phyloP scores from a whole-genome alignment of 2,113 vertebrate genomes.

The Peromyscus californicus region DNA sequence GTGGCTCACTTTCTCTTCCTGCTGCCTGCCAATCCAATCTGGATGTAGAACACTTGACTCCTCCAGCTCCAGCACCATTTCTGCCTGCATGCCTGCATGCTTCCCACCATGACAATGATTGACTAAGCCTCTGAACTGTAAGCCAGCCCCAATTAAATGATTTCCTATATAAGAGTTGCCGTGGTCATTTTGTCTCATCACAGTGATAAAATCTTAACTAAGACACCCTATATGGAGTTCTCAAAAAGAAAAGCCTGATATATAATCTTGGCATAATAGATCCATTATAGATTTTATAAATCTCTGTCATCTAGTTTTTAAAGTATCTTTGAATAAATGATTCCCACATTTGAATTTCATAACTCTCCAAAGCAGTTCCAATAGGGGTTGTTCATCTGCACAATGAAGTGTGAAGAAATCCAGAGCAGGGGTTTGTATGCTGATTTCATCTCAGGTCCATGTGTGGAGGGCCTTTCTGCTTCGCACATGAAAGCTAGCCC shows the following conservation, averaged over 20 bases:
- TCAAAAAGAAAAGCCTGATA: constrained; percentile 42
- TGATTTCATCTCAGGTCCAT: neutral
- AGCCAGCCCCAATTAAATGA: neutral
- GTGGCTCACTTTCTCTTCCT: neutral
- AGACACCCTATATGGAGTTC: constrained; percentile 8
- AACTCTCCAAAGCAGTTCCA: constrained; percentile 65
- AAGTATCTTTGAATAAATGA: constrained; percentile 71
- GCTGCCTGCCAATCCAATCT: neutral
- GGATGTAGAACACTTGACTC: neutral
- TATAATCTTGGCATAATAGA: constrained; percentile 60
- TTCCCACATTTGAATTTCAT: constrained; percentile 76
- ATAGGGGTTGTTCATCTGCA: constrained; percentile 46
- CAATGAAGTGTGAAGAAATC: neutral
- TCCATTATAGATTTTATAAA: constrained; percentile 72
- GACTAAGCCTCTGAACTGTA: neutral
- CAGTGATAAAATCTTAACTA: neutral
- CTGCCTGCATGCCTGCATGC: neutral
- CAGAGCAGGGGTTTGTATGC: neutral
- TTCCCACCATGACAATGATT: neutral
- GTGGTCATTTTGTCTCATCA: neutral
- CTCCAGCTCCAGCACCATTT: neutral
- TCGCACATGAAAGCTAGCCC: neutral
- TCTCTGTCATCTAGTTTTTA: constrained; percentile 69
- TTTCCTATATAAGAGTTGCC: neutral
- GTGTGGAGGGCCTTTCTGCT: neutral